Evolutionary conservation across 2,888 invertebrate species (phyloP).

Genomic region (Chromoteleia sp.): DNA sequence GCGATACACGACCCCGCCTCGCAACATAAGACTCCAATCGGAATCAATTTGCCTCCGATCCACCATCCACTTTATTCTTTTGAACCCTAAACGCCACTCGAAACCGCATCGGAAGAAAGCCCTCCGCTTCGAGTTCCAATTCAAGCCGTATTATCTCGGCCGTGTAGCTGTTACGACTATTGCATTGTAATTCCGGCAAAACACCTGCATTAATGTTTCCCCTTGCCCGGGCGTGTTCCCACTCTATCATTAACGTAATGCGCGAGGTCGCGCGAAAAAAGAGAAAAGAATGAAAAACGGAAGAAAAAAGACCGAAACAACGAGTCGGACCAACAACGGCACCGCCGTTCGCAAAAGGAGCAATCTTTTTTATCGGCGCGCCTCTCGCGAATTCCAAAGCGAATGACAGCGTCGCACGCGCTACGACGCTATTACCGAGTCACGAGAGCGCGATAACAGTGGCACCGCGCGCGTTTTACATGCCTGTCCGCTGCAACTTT

Average conservation of each 20-base stretch:
- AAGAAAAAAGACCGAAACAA: not conserved
- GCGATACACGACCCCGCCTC: conserved; percentile 27
- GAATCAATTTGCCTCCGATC: conserved; percentile 64
- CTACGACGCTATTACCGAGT: conserved; percentile 63
- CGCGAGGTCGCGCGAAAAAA: conserved; percentile 42
- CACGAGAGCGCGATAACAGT: conserved; percentile 63
- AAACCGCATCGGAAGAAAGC: conserved; percentile 58
- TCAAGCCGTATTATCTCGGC: conserved; percentile 53
- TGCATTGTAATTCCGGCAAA: conserved; percentile 63
- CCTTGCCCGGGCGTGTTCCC: not conserved
- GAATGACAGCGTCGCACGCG: conserved; percentile 64
- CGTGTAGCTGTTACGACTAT: conserved; percentile 55
- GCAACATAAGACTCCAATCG: conserved; percentile 49
- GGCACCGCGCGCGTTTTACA: conserved; percentile 65
- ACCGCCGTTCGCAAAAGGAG: conserved; percentile 15
- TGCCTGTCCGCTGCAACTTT: conserved; percentile 58
- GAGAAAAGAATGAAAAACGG: not conserved
- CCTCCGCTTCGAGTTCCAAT: conserved; percentile 54
- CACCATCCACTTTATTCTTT: conserved; percentile 50
- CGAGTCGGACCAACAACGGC: not conserved
- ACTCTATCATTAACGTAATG: conserved; percentile 53
- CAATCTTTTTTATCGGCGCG: not conserved
- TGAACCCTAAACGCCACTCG: conserved; percentile 60
- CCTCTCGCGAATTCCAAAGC: conserved; percentile 41
- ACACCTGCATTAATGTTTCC: conserved; percentile 60